Conservation (phyloP, 2,888 invertebrate genomes). For the Leistus spinibarbis region DNA sequence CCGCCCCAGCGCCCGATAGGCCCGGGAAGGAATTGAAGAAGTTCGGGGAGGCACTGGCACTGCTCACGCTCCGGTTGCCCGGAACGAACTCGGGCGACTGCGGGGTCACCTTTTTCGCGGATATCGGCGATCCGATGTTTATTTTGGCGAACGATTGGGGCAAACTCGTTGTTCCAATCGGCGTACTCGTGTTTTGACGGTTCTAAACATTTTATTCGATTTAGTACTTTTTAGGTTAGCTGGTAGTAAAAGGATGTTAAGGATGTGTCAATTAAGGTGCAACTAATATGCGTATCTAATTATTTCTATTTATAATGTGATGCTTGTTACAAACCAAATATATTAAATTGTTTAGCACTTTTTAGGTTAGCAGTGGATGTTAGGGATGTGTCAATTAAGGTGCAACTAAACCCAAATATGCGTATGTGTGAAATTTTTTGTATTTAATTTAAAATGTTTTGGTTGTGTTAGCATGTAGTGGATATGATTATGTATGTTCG, state of each 20-base stretch:
- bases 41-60: slow-evolving; percentile 53
- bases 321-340: background rate
- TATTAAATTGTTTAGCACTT: background rate
- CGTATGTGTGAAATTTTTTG: background rate
- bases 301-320: background rate
- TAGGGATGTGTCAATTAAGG: background rate
- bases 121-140: slow-evolving; percentile 50
- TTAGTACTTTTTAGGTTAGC: background rate
- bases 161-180: slow-evolving; percentile 48
- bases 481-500: background rate
- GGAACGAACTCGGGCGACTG: slow-evolving; percentile 64
- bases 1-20: slow-evolving; percentile 48
- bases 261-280: background rate
- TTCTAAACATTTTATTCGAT: slow-evolving; percentile 48
- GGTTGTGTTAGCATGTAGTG: background rate
- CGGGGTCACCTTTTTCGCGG: slow-evolving; percentile 59
- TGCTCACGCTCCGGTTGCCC: slow-evolving; percentile 48
- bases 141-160: slow-evolving; percentile 52
- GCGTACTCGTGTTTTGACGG: slow-evolving; percentile 50
- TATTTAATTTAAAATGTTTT: background rate
- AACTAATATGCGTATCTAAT: background rate
- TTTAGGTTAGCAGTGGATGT: background rate
- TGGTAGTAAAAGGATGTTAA: background rate
- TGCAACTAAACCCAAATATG: background rate
- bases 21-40: slow-evolving; percentile 55